Evolutionary conservation across 2,888 invertebrate genomes (phyloP).

Genomic region (Lasioglossum figueresi): DNA sequence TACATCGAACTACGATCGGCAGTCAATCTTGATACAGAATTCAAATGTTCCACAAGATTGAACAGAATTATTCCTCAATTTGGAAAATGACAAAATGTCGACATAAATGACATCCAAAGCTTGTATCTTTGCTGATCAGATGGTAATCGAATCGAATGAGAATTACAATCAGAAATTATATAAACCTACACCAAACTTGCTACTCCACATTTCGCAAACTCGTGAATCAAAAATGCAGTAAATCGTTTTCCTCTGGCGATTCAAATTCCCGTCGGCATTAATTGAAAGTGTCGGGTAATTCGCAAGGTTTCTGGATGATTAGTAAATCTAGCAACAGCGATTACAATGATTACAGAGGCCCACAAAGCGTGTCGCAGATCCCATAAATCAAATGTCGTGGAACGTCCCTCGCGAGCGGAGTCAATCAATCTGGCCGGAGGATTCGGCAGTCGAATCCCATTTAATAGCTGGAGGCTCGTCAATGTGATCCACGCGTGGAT

Average conservation of each 20-base stretch:
- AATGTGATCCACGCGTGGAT: constrained; percentile 10
- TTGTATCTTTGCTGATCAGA: too few species aligned
- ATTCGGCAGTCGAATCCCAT: constrained; percentile 47
- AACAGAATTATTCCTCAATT: too few species aligned
- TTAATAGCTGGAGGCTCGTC: constrained; percentile 28
- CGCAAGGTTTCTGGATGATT: not conserved
- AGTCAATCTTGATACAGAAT: not conserved
- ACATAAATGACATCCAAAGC: not conserved
- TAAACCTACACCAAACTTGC: too few species aligned
- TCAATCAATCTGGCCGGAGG: constrained; percentile 38
- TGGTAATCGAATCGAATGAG: too few species aligned
- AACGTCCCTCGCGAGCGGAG: not conserved
- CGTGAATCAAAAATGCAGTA: not conserved
- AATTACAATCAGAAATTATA: too few species aligned
- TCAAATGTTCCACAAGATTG: too few species aligned
- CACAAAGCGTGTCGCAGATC: not conserved
- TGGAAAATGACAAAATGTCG: not conserved
- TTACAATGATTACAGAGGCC: not conserved
- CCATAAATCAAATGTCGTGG: constrained; percentile 29
- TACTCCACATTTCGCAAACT: too few species aligned
- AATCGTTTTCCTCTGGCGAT: not conserved
- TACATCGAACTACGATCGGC: not conserved
- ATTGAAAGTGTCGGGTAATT: not conserved
- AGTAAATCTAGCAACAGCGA: not conserved
- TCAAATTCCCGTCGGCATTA: not conserved